Evolutionary conservation across 2,888 invertebrate species (phyloP), one percentile per base, ranked within the genome.

Genomic region (Trichacis sp.): DNA sequence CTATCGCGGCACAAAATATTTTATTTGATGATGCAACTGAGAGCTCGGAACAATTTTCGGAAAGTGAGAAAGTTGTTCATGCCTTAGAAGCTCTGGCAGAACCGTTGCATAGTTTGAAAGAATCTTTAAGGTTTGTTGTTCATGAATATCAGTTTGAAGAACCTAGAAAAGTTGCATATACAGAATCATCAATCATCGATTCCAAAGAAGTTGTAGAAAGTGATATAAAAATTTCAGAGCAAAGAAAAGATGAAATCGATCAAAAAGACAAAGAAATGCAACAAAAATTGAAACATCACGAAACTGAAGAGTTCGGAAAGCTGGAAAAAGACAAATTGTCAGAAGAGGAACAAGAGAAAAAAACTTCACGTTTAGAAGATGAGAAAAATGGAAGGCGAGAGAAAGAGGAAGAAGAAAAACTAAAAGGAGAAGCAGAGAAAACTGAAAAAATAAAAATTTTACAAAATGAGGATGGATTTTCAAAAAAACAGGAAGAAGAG

Each of bases 121-220:
- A 68, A 46, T 71, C 64, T n/a, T 66, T 78, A 15, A 65, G 69
- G 0, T 42, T 70, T 6, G 65, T 75, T 29, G 70, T 73, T 0
- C 62, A 73, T 24, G 65, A 71, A 18, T 65, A 66, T 29, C 56
- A 62, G 4, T 18, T 49, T 19, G 56, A 40, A 14, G 70, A 73
- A 11, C 54, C 70, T 3, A 61, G 71, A 53, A 42, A 49, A 8
- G 11, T 61, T 5, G 55, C 33, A 1, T n/a, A n/a, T n/a, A n/a
- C n/a, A n/a, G n/a, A n/a, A n/a, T n/a, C n/a, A n/a, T n/a, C n/a
- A n/a, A n/a, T n/a, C n/a, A n/a, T n/a, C n/a, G n/a, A n/a, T n/a
- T n/a, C n/a, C n/a, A n/a, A 72, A 54, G 43, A 48, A 8, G 11
- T 62, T 5, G 55, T 30, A 1, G 65, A 73, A 17, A 55, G 51